Conservation (phyloP, 1,140 invertebrate species). For the Leptopilina clavipes region DNA sequence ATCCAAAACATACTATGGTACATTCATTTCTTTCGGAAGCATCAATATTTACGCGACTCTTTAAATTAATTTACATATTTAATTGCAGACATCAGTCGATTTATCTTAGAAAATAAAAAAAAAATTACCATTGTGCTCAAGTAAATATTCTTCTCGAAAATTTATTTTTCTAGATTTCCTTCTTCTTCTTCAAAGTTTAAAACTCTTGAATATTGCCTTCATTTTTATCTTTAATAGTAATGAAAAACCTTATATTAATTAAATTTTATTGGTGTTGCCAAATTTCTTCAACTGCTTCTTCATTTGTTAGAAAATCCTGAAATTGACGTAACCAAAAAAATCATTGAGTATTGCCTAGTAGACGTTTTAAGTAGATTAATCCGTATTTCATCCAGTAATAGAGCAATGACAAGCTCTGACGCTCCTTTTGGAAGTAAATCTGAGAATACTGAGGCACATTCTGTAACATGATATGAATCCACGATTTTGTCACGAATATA, state of each 20-base stretch:
- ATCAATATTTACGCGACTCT: constrained; percentile 31
- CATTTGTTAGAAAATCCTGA: constrained; percentile 12
- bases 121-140: constrained; percentile 14
- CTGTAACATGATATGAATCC: constrained; percentile 27
- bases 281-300: constrained; percentile 7
- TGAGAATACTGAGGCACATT: constrained; percentile 33
- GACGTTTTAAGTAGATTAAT: constrained; percentile 5
- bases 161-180: background rate
- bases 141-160: background rate
- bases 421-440: constrained; percentile 20
- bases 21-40: constrained; percentile 34
- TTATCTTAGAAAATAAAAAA: constrained; percentile 13
- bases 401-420: background rate
- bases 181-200: background rate
- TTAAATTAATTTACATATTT: constrained; percentile 25
- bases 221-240: background rate
- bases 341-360: constrained; percentile 20
- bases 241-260: background rate
- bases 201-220: background rate
- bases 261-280: background rate
- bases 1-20: constrained; percentile 25
- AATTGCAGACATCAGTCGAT: constrained; percentile 26
- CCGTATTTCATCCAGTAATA: constrained; percentile 10
- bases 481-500: constrained; percentile 17
- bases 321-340: constrained; percentile 14